phyloP scores from a whole-genome alignment of 2,113 vertebrate species.

The Centrocercus urophasianus region DNA sequence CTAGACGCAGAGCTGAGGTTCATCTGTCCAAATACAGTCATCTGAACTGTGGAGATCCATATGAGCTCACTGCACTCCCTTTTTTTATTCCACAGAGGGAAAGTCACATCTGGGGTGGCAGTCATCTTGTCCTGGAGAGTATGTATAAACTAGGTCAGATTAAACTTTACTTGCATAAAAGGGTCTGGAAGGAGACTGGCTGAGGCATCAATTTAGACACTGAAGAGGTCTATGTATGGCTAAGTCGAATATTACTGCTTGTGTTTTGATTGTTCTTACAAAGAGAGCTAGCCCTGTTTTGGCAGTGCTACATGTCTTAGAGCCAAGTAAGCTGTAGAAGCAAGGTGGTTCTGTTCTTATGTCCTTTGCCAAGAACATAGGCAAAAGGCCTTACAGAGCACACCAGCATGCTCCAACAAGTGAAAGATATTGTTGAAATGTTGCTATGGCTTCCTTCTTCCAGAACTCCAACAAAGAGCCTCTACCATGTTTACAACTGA shows the following conservation, averaged over 20 bases:
- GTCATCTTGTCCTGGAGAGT: background rate
- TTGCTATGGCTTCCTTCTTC: background rate
- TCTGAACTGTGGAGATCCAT: background rate
- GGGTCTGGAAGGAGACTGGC: background rate
- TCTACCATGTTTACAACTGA: rapidly evolving
- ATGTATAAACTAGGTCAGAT: background rate
- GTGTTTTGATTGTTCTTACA: background rate
- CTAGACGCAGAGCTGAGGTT: background rate
- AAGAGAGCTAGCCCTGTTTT: background rate
- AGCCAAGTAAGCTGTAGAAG: background rate
- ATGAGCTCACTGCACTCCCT: background rate
- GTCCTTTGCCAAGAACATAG: background rate
- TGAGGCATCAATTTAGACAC: background rate
- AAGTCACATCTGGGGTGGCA: background rate
- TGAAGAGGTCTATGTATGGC: background rate
- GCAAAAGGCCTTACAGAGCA: background rate
- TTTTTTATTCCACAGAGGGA: background rate
- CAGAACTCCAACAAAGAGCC: background rate
- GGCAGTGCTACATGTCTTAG: rapidly evolving
- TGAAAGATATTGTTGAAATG: background rate
- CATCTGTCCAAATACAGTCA: background rate
- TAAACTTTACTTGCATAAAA: background rate
- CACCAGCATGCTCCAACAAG: background rate
- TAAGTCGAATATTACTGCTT: background rate
- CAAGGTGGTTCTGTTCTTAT: background rate